phyloP scores from a whole-genome alignment of 2,888 invertebrate genomes.

The Folsomia candida region DNA sequence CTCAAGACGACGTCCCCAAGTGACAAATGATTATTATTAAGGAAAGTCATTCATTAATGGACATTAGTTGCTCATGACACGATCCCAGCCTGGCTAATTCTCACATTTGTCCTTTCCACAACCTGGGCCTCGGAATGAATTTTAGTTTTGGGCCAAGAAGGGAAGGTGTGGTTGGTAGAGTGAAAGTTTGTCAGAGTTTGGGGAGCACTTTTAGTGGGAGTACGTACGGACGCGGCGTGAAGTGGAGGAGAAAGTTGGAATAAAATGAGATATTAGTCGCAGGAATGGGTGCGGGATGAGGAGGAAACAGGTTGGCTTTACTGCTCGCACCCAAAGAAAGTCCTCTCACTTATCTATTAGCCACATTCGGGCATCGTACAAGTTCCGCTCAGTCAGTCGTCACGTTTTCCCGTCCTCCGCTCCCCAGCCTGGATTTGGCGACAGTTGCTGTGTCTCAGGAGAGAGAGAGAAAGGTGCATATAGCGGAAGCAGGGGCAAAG shows the following conservation, averaged over 20 bases:
- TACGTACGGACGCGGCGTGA: too few species aligned
- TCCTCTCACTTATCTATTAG: background rate
- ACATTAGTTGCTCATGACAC: slow-evolving; percentile 42
- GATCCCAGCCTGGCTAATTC: slow-evolving; percentile 36
- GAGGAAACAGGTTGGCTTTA: slow-evolving; percentile 33
- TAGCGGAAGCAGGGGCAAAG: too few species aligned
- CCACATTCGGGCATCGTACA: background rate
- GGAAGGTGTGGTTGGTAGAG: background rate
- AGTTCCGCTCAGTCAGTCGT: too few species aligned
- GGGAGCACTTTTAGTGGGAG: too few species aligned
- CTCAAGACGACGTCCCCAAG: too few species aligned
- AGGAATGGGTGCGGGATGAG: background rate
- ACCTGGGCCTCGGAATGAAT: slow-evolving; percentile 22
- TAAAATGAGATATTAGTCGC: slow-evolving; percentile 38
- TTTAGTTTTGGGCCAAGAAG: background rate
- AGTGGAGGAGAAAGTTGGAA: slow-evolving; percentile 20
- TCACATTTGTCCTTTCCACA: slow-evolving; percentile 39
- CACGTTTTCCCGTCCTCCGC: too few species aligned
- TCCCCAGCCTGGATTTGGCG: too few species aligned
- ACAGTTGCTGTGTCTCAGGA: too few species aligned
- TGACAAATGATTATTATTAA: slow-evolving; percentile 41
- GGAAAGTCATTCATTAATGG: slow-evolving; percentile 41
- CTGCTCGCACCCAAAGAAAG: slow-evolving; percentile 9
- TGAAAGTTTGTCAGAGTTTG: background rate
- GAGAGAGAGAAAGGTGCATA: too few species aligned